A percentile compares a stretch with the other conserved stretches of the same genome.
Evolutionary conservation across 2,113 vertebrate species (phyloP).

Genomic region (Anolis carolinensis): DNA sequence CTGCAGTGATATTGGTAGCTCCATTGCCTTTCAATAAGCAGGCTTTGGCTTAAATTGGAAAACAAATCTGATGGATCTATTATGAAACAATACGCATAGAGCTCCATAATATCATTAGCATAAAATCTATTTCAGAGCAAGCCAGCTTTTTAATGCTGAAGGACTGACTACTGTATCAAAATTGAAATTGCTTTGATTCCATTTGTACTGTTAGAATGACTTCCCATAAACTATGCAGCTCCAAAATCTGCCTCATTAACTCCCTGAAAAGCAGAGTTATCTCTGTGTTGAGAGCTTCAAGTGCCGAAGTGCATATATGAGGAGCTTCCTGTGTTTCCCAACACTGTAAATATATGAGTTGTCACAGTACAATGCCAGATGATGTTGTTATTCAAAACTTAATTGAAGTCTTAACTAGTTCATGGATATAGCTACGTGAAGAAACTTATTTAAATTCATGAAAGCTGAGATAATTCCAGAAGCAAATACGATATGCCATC

Average conservation of each 20-base stretch:
- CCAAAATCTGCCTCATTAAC: slow-evolving; percentile 33
- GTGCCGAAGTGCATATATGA: slow-evolving; percentile 17
- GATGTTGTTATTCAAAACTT: slow-evolving; percentile 20
- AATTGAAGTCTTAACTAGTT: slow-evolving; percentile 36
- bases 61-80: slow-evolving; percentile 10
- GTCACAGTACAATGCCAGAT: background rate
- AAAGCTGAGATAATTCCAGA: slow-evolving; percentile 22
- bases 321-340: slow-evolving; percentile 17
- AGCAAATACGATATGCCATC: slow-evolving; percentile 13
- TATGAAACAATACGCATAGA: slow-evolving; percentile 21
- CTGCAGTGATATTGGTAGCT: background rate
- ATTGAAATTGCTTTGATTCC: slow-evolving; percentile 29
- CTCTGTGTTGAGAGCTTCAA: slow-evolving; percentile 8
- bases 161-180: slow-evolving; percentile 14
- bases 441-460: slow-evolving; percentile 23
- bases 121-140: slow-evolving; percentile 32
- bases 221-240: slow-evolving; percentile 7
- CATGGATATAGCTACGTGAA: slow-evolving; percentile 15
- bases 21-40: slow-evolving; percentile 1
- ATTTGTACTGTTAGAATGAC: slow-evolving; percentile 28
- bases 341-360: slow-evolving; percentile 7
- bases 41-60: slow-evolving; percentile 9
- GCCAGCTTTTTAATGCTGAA: slow-evolving; percentile 2
- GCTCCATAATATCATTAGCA: slow-evolving; percentile 21
- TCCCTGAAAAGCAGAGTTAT: slow-evolving; percentile 21